These are phyloP conservation scores for Danionella cerebrum DNA, from an alignment of 2,113 vertebrate genomes.

Conservation along the genomic window DNA sequence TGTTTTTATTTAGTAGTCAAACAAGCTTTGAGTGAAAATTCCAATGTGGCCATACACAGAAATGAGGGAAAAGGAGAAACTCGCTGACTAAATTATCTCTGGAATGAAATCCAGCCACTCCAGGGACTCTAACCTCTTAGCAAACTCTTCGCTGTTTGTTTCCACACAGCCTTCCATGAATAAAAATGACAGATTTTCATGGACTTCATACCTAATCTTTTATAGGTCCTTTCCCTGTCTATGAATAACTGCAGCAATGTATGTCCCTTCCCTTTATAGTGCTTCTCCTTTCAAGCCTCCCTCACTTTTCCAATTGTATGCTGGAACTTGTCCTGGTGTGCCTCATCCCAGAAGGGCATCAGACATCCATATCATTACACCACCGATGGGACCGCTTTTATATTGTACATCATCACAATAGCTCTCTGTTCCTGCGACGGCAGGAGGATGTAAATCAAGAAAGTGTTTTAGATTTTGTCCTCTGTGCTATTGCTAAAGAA, in stretches of 20 bases:
- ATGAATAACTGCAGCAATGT: slow-evolving; percentile 1
- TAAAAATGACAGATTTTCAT: slow-evolving; percentile 6
- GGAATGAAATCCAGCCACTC: background rate
- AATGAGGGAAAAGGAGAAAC: background rate
- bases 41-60: background rate
- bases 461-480: background rate
- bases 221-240: background rate
- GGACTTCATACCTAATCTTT: slow-evolving; percentile 7
- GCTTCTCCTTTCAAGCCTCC: background rate
- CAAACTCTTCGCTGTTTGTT: slow-evolving; percentile 10
- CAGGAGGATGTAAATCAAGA: background rate
- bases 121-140: slow-evolving; percentile 7
- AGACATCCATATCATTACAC: background rate
- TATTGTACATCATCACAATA: background rate
- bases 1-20: background rate
- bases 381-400: background rate
- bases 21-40: background rate
- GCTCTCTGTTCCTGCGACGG: background rate
- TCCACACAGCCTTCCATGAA: slow-evolving; percentile 9
- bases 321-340: background rate
- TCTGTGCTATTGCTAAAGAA: background rate
- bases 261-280: background rate
- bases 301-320: background rate
- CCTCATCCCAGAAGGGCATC: background rate
- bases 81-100: background rate